These are phyloP conservation scores for Amphimallon solstitiale DNA, from an alignment of 2,888 invertebrate species.

Conservation along the genomic window DNA sequence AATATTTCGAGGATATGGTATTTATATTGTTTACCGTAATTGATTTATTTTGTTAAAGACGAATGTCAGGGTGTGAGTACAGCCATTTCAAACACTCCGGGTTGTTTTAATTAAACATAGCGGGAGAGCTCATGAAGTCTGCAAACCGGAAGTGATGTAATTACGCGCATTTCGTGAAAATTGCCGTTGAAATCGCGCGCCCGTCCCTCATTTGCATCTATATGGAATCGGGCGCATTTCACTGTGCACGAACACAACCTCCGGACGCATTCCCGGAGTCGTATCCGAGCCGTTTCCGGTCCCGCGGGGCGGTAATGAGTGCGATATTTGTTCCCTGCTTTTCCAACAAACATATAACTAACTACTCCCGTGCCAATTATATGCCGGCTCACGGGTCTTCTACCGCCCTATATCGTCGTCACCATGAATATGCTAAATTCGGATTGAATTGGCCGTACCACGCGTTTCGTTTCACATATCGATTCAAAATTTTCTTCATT, in stretches of 20 bases:
- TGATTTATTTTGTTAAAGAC: background rate
- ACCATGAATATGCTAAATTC: constrained; percentile 22
- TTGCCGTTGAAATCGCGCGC: constrained; percentile 53
- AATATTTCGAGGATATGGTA: too few species aligned
- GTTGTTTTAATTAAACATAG: constrained; percentile 48
- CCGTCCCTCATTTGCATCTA: constrained; percentile 31
- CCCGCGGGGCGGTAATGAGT: constrained; percentile 48
- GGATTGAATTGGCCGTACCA: background rate
- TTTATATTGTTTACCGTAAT: background rate
- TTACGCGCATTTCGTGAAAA: constrained; percentile 57
- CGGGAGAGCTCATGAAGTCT: constrained; percentile 42
- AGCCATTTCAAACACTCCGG: constrained; percentile 9
- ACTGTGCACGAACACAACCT: constrained; percentile 50
- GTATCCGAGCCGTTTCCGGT: constrained; percentile 48
- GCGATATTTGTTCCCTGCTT: constrained; percentile 39
- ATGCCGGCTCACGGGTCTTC: constrained; percentile 1
- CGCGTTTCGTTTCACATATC: background rate
- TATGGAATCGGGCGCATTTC: constrained; percentile 33
- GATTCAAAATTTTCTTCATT: background rate
- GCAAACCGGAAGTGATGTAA: constrained; percentile 54
- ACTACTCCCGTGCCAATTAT: constrained; percentile 32
- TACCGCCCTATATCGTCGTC: background rate
- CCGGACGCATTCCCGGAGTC: constrained; percentile 49
- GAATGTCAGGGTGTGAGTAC: background rate
- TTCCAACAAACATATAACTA: background rate